These are phyloP conservation scores for Hylia prasina DNA, from an alignment of 2,113 vertebrate genomes.

Conservation along the genomic window DNA sequence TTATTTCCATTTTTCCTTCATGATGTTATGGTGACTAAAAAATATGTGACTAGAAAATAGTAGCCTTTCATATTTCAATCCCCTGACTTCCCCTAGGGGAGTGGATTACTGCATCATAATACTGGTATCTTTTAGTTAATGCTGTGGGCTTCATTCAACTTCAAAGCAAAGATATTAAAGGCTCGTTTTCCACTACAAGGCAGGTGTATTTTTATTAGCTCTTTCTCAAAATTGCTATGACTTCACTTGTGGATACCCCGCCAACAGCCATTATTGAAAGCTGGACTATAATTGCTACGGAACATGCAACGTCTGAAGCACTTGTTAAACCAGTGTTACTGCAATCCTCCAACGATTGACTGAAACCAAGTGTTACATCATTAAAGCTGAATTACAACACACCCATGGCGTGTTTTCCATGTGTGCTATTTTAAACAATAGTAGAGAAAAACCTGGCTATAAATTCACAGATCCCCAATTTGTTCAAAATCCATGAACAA, in stretches of 20 bases:
- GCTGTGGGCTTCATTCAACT: constrained; percentile 71
- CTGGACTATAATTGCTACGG: constrained; percentile 77
- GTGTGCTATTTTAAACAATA: constrained; percentile 78
- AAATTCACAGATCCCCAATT: constrained; percentile 78
- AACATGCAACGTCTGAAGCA: constrained; percentile 74
- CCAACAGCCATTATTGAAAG: constrained; percentile 79
- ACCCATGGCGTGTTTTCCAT: constrained; percentile 75
- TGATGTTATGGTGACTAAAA: constrained; percentile 54
- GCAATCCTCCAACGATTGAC: constrained; percentile 73
- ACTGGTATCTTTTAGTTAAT: constrained; percentile 75
- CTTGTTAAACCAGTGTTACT: constrained; percentile 70
- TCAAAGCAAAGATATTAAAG: constrained; percentile 81
- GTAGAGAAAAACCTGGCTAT: constrained; percentile 71
- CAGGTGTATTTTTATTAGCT: constrained; percentile 91
- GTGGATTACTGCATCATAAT: constrained; percentile 73
- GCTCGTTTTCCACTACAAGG: constrained; percentile 77
- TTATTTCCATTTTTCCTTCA: constrained; percentile 52
- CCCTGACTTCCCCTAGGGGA: constrained; percentile 49
- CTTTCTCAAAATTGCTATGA: constrained; percentile 81
- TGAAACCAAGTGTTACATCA: constrained; percentile 82
- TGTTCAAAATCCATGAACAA: constrained; percentile 69
- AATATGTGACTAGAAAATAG: constrained; percentile 60
- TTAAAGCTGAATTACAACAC: constrained; percentile 76
- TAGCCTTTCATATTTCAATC: constrained; percentile 63
- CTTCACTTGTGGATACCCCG: constrained; percentile 73